phyloP scores from a whole-genome alignment of 2,113 vertebrate genomes.

The Fulica atra region DNA sequence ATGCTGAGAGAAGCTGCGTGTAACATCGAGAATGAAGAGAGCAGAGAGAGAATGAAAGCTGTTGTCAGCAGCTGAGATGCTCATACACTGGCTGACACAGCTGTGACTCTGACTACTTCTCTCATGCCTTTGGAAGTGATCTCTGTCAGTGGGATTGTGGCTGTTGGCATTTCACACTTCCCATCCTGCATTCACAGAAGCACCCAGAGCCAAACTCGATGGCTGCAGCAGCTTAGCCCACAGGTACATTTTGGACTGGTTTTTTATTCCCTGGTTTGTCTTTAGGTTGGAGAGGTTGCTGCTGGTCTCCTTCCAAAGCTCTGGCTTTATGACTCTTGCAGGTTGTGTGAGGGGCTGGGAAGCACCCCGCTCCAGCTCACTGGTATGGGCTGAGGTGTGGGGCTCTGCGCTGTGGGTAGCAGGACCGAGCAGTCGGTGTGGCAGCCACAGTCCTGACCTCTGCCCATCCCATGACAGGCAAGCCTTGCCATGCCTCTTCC shows the following conservation, averaged over 20 bases:
- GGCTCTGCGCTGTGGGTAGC: background rate
- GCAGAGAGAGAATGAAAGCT: background rate
- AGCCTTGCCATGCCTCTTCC: background rate
- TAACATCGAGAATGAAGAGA: background rate
- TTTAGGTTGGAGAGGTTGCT: background rate
- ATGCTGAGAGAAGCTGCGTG: background rate
- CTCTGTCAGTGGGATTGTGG: background rate
- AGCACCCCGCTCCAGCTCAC: background rate
- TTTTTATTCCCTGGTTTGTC: background rate
- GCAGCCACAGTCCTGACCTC: background rate
- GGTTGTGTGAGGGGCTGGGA: background rate
- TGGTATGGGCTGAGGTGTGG: background rate
- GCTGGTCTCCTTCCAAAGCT: background rate
- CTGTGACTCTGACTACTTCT: background rate
- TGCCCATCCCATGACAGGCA: background rate
- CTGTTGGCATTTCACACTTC: background rate
- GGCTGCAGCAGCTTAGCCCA: background rate
- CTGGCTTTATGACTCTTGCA: background rate
- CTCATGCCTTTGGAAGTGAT: background rate
- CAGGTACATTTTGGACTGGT: background rate
- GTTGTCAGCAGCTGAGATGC: background rate
- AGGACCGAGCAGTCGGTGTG: background rate
- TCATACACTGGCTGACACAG: background rate
- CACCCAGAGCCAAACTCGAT: background rate
- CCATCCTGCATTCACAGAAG: background rate